Base-by-base conservation (phyloP, 2,797 vertebrate genomes). In the Macrochelys suwanniensis region DNA sequence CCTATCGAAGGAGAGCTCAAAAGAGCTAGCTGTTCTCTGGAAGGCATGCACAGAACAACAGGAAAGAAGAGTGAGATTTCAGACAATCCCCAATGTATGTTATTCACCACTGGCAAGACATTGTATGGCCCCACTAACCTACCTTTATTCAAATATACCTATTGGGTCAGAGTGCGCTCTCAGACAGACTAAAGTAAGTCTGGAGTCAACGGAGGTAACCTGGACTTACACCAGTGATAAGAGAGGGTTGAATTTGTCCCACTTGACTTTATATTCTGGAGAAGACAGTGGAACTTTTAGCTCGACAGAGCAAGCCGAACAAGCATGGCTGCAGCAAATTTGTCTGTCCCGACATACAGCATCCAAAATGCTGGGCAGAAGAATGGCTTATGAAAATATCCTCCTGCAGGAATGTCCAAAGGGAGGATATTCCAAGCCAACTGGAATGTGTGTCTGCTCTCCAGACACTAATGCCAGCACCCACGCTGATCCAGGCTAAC, bases 11-110 rank as follows among this genome's bases (percentile, higher is more conserved):
- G 19, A 85, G 71, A 93, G 5, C 42, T 53, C 61, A 9, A 45
- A 81, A 12, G 77, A 5, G 37, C n/a, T 68, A 1, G 0, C 0
- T 0, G 94, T 57, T 91, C 6, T 0, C 50, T 86, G 76, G 82
- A 85, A 89, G 89, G 28, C 59, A 68, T 65, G 37, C 81, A 37
- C n/a, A 50, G 88, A 82, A 80, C 89, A 82, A 50, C 4, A 56
- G 80, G 86, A 49, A 76, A 76, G 89, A 93, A 93, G 78, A 74
- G 56, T 19, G 71, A 94, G 71, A 26, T 45, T 59, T 21, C 93
- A 87, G 65, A 82, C 87, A 87, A 51, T 0, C 7, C 3, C 6
- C 0, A 0, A 82, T 47, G 7, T 42, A 42, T 37, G n/a, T 88
- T 93, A 54, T 85, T 57, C 90, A 89, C 82, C 84, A 85, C 4